Conservation (phyloP, 1,140 invertebrate genomes). For the Lucilia cuprina region DNA sequence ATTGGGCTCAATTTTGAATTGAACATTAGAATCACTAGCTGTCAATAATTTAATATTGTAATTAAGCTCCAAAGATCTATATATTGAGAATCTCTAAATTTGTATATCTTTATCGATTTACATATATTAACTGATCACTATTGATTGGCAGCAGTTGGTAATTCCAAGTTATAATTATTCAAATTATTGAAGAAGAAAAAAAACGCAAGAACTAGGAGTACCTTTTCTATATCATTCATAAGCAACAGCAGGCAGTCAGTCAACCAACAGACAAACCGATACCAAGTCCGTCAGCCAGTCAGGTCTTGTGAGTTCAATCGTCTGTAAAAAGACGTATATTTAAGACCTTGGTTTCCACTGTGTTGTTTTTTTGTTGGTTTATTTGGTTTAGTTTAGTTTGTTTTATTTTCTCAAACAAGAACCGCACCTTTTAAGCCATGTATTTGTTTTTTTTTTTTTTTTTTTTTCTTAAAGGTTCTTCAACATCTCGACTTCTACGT, state of each 20-base stretch:
- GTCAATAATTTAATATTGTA: too few relatives aligned
- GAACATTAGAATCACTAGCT: too few relatives aligned
- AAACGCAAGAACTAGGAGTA: neutral
- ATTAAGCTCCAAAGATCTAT: too few relatives aligned
- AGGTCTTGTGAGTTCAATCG: slow-evolving; percentile 1
- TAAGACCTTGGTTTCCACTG: neutral
- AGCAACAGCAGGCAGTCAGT: neutral
- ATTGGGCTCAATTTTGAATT: too few relatives aligned
- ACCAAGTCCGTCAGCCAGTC: neutral
- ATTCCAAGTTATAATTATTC: neutral
- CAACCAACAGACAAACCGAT: neutral
- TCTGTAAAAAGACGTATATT: neutral
- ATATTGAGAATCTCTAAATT: too few relatives aligned
- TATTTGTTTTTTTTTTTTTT: too few relatives aligned
- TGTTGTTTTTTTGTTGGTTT: neutral
- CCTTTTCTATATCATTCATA: neutral
- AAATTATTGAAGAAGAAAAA: neutral
- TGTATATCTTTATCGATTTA: too few relatives aligned
- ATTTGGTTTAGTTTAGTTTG: neutral
- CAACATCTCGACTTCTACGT: neutral
- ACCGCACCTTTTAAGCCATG: neutral
- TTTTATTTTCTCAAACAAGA: neutral
- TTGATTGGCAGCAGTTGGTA: neutral
- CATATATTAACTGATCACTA: too few relatives aligned
- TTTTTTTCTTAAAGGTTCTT: neutral